These are phyloP conservation scores for Tenthredo distinguenda DNA, from an alignment of 2,888 invertebrate species.

Conservation along the genomic window DNA sequence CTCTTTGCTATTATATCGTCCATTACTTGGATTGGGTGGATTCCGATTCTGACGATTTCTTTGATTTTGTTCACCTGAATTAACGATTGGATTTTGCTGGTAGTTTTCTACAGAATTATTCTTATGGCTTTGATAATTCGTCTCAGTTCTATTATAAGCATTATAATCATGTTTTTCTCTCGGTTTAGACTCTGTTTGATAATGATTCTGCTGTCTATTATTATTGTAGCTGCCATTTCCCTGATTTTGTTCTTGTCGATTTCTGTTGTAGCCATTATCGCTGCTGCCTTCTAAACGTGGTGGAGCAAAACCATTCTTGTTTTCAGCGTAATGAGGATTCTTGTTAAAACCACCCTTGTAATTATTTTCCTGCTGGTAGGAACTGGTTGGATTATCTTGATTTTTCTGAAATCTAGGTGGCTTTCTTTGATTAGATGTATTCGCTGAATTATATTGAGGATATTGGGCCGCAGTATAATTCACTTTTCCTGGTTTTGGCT, in stretches of 20 bases:
- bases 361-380: conserved; percentile 65
- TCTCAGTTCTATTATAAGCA: conserved; percentile 42
- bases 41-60: conserved; percentile 68
- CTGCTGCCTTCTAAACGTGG: conserved; percentile 62
- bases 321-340: conserved; percentile 61
- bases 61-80: conserved; percentile 64
- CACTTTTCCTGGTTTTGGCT: conserved; percentile 63
- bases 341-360: conserved; percentile 56
- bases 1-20: conserved; percentile 33
- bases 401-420: conserved; percentile 84
- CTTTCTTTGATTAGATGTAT: conserved; percentile 74
- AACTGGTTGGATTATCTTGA: conserved; percentile 67
- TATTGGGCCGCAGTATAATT: conserved; percentile 60
- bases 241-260: conserved; percentile 60
- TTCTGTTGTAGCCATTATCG: conserved; percentile 58
- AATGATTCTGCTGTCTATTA: conserved; percentile 61
- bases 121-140: conserved; percentile 52
- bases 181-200: conserved; percentile 61
- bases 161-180: conserved; percentile 55
- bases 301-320: conserved; percentile 65
- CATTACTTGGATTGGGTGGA: conserved; percentile 53
- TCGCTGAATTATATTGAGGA: conserved; percentile 63
- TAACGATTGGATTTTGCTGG: conserved; percentile 53
- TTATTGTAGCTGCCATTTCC: conserved; percentile 60
- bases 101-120: conserved; percentile 53